Conservation (phyloP, 2,113 vertebrate genomes). For the Alligator mississippiensis region DNA sequence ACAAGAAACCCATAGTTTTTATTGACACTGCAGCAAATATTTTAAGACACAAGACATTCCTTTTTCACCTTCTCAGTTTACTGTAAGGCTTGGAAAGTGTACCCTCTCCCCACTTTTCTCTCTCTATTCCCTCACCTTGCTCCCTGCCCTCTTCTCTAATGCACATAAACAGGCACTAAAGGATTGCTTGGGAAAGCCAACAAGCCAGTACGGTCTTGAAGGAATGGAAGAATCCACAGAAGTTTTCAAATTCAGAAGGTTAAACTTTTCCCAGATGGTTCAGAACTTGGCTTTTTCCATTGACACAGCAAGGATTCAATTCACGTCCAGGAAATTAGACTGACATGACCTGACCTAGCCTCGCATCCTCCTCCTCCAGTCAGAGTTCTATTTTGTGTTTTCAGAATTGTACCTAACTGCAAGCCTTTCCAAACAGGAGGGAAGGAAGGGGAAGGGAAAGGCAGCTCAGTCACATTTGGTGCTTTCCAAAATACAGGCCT, state of each 20-base stretch:
- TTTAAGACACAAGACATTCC: rapidly evolving
- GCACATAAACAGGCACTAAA: rapidly evolving
- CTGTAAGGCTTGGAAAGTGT: neutral
- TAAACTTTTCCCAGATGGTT: rapidly evolving
- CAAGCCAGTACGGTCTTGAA: neutral
- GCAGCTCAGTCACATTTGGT: rapidly evolving
- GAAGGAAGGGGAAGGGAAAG: neutral
- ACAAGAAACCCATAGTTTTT: neutral
- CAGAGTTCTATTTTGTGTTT: neutral
- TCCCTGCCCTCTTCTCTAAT: neutral
- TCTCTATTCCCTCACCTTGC: conserved; percentile 4
- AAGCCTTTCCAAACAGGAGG: rapidly evolving
- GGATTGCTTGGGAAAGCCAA: rapidly evolving
- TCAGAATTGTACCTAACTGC: neutral
- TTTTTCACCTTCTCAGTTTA: neutral
- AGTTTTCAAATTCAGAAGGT: neutral
- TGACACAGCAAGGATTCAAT: neutral
- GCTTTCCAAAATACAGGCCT: neutral
- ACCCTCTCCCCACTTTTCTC: conserved; percentile 36
- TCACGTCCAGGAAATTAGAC: neutral
- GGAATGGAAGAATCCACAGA: neutral
- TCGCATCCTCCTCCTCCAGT: neutral
- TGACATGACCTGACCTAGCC: neutral
- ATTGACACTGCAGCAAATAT: rapidly evolving
- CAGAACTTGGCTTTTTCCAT: neutral